Evolutionary conservation across 2,113 vertebrate species (phyloP).

Genomic region (Malurus alboscapulatus): DNA sequence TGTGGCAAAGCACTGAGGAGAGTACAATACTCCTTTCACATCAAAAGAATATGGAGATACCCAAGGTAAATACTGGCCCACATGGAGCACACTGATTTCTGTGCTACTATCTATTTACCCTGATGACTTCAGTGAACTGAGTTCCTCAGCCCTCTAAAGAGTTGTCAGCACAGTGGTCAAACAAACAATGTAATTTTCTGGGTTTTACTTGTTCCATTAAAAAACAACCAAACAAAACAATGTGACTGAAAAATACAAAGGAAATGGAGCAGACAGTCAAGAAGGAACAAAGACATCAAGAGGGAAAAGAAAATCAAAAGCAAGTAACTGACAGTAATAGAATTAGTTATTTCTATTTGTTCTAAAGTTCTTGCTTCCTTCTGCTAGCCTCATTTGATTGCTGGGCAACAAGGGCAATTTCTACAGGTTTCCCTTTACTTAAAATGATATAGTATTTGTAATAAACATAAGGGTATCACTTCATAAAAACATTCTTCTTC

Average conservation of each 20-base stretch:
- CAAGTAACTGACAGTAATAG: not conserved
- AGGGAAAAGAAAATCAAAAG: not conserved
- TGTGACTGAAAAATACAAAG: not conserved
- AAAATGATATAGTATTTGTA: not conserved
- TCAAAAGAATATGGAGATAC: conserved; percentile 2
- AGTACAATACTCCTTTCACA: conserved; percentile 29
- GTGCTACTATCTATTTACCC: conserved; percentile 8
- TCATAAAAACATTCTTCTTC: not conserved
- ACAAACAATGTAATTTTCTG: not conserved
- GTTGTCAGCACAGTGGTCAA: not conserved
- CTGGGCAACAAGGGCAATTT: not conserved
- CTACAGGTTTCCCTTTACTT: not conserved
- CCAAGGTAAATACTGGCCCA: not conserved
- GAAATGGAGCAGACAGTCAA: not conserved
- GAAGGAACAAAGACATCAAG: not conserved
- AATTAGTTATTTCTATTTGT: not conserved
- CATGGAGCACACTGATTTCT: not conserved
- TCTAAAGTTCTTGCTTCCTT: not conserved
- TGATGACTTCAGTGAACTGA: not conserved
- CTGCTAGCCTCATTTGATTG: not conserved
- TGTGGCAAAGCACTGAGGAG: not conserved
- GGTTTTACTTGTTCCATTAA: not conserved
- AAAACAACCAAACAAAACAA: not conserved
- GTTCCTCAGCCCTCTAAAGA: not conserved
- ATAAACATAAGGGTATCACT: not conserved